phyloP scores from a whole-genome alignment of 2,113 vertebrate genomes.

The Notarius quadriscutis region DNA sequence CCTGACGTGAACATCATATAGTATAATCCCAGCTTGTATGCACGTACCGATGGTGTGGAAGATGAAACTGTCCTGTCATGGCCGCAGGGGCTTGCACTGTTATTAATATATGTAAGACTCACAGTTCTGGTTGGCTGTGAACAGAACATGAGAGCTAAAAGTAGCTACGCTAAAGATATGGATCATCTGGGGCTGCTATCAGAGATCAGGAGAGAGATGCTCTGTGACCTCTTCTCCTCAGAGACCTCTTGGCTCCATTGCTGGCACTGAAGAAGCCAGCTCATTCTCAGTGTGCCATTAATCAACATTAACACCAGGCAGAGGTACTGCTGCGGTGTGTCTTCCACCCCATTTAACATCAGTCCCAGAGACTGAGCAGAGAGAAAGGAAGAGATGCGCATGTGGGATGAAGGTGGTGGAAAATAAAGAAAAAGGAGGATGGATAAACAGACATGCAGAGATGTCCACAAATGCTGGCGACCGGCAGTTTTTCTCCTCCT shows the following conservation, averaged over 20 bases:
- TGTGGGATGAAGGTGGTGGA: background rate
- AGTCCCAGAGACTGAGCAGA: constrained; percentile 23
- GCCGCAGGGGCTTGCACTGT: background rate
- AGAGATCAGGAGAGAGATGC: constrained; percentile 36
- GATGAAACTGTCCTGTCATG: constrained; percentile 3
- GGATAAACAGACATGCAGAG: background rate
- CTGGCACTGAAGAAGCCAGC: constrained; percentile 30
- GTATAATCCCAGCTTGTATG: background rate
- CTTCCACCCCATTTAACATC: constrained; percentile 46
- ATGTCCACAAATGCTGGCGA: no score
- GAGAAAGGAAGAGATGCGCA: background rate
- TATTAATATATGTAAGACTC: constrained; percentile 35
- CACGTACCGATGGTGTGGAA: background rate
- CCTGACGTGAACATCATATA: background rate
- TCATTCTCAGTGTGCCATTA: constrained; percentile 45
- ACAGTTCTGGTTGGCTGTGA: constrained; percentile 2
- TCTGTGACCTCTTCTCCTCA: constrained; percentile 35
- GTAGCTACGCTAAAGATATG: constrained; percentile 29
- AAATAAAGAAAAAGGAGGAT: constrained; percentile 11
- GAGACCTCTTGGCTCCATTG: constrained; percentile 23
- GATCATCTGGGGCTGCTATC: constrained; percentile 36
- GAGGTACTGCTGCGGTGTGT: background rate
- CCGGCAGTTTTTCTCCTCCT: no score
- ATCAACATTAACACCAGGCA: constrained; percentile 53
- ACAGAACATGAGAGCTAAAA: constrained; percentile 15